Percentiles rank a stretch among this genome's conserved stretches.
phyloP scores from a whole-genome alignment of 2,888 invertebrate genomes.

The Drosophila mimetica region DNA sequence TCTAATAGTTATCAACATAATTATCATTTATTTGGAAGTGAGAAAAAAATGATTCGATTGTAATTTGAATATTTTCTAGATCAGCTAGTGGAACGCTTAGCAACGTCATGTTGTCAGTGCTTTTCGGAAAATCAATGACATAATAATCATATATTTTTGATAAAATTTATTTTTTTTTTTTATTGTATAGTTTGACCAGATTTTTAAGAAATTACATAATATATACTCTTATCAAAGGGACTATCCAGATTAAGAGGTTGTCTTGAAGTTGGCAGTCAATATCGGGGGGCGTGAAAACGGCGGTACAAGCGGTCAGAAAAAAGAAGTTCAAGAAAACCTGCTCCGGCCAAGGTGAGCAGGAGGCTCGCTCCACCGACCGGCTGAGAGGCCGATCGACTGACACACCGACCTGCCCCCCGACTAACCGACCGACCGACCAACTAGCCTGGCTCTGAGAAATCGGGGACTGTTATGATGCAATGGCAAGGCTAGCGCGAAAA shows the following conservation, averaged over 20 bases:
- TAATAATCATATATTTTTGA: too few relatives aligned
- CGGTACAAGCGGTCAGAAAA: conserved; percentile 8
- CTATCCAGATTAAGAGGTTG: not conserved
- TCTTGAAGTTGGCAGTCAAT: not conserved
- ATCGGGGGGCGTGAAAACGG: conserved; percentile 7
- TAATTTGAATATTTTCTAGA: not conserved
- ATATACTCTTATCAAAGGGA: not conserved
- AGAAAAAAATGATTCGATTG: not conserved
- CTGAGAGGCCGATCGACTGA: conserved; percentile 3
- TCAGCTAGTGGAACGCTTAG: not conserved
- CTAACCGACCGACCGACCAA: conserved; percentile 20
- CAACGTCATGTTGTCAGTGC: not conserved
- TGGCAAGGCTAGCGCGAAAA: conserved; percentile 47
- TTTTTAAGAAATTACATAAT: too few relatives aligned
- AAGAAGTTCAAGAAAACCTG: conserved; percentile 34
- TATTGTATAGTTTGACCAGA: too few relatives aligned
- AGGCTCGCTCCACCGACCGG: conserved; percentile 46
- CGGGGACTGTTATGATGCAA: conserved; percentile 40
- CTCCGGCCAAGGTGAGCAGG: conserved; percentile 54
- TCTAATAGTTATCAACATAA: not conserved
- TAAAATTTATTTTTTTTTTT: too few relatives aligned
- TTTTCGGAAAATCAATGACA: too few relatives aligned
- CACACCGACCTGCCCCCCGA: conserved; percentile 22
- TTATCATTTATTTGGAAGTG: not conserved
- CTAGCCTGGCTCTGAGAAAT: conserved; percentile 9